Base-by-base conservation (phyloP, 2,797 vertebrate species). In the Melanotaenia trifasciata region DNA sequence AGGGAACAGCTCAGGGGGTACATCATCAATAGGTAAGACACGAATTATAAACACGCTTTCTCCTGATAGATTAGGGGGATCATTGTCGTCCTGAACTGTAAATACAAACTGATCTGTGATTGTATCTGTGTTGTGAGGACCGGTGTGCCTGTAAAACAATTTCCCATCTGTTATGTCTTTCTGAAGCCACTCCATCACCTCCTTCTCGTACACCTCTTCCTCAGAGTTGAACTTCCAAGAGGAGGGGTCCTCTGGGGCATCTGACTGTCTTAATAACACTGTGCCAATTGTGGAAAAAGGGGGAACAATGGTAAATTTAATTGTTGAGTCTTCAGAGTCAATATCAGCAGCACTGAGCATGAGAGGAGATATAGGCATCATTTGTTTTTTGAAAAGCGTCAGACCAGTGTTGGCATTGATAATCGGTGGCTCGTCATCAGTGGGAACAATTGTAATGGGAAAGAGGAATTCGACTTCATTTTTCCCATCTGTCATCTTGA, bases 391-490 rank as follows among this genome's bases (percentile, higher is more conserved):
- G 51, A 97, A 96, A 8, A 98, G 84, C n/a, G 93, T 93, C 79
- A 99, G 81, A 6, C 97, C 97, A 0, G 96, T 98, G 92, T 99
- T 98, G 76, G 96, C 96, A 20, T 96, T 98, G 58, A 99, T 92
- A 26, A 97, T 93, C 0, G 97, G 98, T 0, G 98, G 95, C 87
- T 98, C 97, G 10, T 99, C 97, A 51, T 99, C 98, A 3, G 94
- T 96, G 38, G 97, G 97, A 50, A 99, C 96, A 0, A 99, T 81
- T 0, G 97, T 98, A 38, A 99, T 95, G 1, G 98, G 97, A 57
- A 99, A 98, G 45, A 99, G 95, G 78, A 99, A 98, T 73, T 98
- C 97, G 0, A 99, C 97, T 0, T 94, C 94, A 40, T 98, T 95
- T 71, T 91, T 93, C 14, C 96, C 97, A 2, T 99, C 98, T 1